These are phyloP conservation scores for Drosophila yakuba DNA, from an alignment of 1,140 invertebrate species.

Conservation along the genomic window DNA sequence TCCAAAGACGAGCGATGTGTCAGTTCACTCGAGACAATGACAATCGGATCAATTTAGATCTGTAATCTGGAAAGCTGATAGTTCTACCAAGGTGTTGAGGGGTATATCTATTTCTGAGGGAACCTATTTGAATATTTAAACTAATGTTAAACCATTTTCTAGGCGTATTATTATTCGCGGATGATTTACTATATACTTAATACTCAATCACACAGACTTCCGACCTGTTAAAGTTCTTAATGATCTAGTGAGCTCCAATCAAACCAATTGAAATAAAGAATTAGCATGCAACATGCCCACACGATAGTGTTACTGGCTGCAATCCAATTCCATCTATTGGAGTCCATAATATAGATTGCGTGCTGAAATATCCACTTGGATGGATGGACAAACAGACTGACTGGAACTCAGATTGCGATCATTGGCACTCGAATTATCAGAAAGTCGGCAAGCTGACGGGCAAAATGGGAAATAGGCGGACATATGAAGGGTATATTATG, in stretches of 20 bases:
- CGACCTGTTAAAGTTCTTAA: neutral
- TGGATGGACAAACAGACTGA: neutral
- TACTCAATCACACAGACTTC: neutral
- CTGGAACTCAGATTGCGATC: neutral
- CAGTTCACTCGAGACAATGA: neutral
- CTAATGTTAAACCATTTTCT: no score
- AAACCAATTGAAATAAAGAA: neutral
- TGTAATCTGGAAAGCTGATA: neutral
- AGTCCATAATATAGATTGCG: slow-evolving; percentile 15
- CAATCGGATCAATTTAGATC: neutral
- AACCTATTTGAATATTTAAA: no score
- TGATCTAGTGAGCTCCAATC: neutral
- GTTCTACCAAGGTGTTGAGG: neutral
- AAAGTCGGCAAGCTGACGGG: neutral
- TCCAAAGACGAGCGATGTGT: slow-evolving; percentile 2
- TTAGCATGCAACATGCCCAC: slow-evolving; percentile 2
- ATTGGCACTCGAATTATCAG: neutral
- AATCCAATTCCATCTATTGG: neutral
- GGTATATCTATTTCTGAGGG: neutral
- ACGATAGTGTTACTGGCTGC: neutral
- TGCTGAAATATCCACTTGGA: slow-evolving; percentile 7
- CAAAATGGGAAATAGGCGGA: neutral
- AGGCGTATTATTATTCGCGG: neutral
- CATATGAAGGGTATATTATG: slow-evolving; percentile 12
- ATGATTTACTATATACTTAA: neutral